phyloP scores from a whole-genome alignment of 2,797 vertebrate species.

The Pipistrellus kuhlii region DNA sequence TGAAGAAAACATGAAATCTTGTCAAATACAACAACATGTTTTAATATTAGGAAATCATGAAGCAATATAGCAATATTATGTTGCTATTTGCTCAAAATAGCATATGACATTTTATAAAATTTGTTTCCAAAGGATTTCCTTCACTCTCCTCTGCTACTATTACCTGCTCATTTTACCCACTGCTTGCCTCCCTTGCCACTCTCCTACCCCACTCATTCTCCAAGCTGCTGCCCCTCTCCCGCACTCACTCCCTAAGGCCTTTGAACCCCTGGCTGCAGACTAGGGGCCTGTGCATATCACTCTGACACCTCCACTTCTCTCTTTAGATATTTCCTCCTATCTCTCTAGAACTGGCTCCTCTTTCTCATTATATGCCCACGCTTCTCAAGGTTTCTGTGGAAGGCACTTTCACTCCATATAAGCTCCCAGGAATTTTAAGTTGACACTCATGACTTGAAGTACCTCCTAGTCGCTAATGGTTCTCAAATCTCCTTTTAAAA shows the following conservation, averaged over 20 bases:
- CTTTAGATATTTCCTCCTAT: background rate
- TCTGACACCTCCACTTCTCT: background rate
- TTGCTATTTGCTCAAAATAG: slow-evolving; percentile 22
- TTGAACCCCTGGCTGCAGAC: background rate
- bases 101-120: background rate
- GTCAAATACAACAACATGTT: background rate
- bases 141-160: background rate
- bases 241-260: background rate
- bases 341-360: background rate
- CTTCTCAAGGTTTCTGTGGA: background rate
- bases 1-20: slow-evolving; percentile 50
- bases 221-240: background rate
- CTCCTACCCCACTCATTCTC: background rate
- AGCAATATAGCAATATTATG: background rate
- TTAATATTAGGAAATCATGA: background rate
- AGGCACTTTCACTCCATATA: background rate
- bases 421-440: background rate
- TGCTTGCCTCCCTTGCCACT: background rate
- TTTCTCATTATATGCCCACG: background rate
- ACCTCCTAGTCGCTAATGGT: background rate
- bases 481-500: slow-evolving; percentile 55
- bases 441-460: slow-evolving; percentile 5
- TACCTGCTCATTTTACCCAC: background rate
- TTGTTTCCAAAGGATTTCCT: background rate
- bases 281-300: background rate